These are phyloP conservation scores for Siderastrea siderea DNA, from an alignment of 92 coral and sea anemone genomes.

Conservation along the genomic window DNA sequence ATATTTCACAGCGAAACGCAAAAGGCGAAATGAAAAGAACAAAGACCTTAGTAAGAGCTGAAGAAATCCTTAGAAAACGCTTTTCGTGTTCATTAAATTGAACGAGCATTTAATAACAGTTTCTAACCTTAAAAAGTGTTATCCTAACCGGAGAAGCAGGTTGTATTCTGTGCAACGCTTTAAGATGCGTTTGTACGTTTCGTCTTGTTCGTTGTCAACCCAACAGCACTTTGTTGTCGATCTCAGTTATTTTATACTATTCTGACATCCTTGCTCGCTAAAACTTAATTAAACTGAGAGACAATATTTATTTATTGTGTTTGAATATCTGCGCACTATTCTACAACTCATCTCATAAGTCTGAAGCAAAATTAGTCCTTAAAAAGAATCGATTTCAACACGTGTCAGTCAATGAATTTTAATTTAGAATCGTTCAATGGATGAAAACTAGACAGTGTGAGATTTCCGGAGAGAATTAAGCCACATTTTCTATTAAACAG, in stretches of 20 bases:
- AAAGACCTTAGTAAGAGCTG: neutral
- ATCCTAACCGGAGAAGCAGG: neutral
- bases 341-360: neutral
- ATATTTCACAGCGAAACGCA: too few relatives aligned
- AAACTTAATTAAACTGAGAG: constrained; percentile 11
- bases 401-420: too few relatives aligned
- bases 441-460: neutral
- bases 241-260: neutral
- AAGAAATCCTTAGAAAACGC: neutral
- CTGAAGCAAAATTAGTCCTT: neutral
- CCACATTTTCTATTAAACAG: neutral
- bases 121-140: constrained; percentile 2
- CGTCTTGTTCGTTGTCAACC: neutral
- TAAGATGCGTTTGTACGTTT: neutral
- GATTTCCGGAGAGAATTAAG: neutral
- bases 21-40: neutral
- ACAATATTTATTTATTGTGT: constrained; percentile 12
- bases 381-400: neutral
- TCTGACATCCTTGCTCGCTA: neutral
- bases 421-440: neutral
- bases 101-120: neutral
- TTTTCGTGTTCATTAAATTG: too few relatives aligned
- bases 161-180: neutral
- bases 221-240: neutral
- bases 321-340: neutral